Evolutionary conservation across 2,113 vertebrate species (phyloP).

Genomic region (Campylomormyrus tamandua): DNA sequence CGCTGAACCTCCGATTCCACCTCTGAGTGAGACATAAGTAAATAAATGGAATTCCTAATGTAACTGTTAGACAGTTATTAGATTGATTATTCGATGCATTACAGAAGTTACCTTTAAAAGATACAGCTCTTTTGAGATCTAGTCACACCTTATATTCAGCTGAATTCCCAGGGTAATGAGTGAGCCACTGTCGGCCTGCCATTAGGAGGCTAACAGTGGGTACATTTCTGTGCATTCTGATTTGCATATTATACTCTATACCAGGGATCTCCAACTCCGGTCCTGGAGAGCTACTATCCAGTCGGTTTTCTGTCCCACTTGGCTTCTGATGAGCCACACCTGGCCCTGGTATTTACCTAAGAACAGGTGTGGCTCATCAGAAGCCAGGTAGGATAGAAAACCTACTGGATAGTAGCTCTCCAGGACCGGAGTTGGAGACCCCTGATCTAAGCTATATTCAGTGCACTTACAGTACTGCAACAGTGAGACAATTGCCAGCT

Average conservation of each 20-base stretch:
- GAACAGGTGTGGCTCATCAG: too few species aligned
- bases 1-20: neutral
- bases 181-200: neutral
- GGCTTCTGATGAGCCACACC: too few species aligned
- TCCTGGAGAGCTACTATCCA: too few species aligned
- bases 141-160: neutral
- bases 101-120: neutral
- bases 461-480: neutral
- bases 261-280: neutral
- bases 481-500: neutral
- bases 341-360: too few species aligned
- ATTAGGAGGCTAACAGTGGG: neutral
- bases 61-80: neutral
- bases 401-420: too few species aligned
- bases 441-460: neutral
- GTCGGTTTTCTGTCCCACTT: too few species aligned
- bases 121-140: neutral
- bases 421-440: too few species aligned
- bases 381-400: too few species aligned
- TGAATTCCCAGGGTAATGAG: neutral
- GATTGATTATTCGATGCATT: neutral
- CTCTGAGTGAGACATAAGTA: neutral
- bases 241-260: neutral
- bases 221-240: neutral
- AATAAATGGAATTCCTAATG: neutral